These are phyloP conservation scores for Molothrus ater DNA, from an alignment of 2,797 vertebrate genomes.

Conservation along the genomic window DNA sequence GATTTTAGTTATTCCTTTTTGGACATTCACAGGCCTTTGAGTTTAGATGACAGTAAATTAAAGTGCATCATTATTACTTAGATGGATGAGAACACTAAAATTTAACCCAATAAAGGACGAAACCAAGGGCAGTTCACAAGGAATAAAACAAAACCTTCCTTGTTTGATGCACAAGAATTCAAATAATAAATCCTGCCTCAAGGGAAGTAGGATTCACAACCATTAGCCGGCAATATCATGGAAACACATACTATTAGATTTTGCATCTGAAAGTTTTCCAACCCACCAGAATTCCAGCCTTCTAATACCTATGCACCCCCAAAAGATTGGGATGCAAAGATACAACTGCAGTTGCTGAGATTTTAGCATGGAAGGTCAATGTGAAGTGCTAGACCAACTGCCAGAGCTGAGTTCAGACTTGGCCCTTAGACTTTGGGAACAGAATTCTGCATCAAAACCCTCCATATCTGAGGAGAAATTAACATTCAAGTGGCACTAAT, in stretches of 20 bases:
- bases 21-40: background rate
- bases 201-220: background rate
- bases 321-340: background rate
- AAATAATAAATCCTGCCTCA: conserved; percentile 14
- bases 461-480: background rate
- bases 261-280: background rate
- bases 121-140: conserved; percentile 27
- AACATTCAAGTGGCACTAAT: background rate
- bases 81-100: conserved; percentile 26
- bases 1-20: background rate
- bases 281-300: background rate
- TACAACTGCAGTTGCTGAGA: background rate
- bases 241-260: background rate
- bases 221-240: background rate
- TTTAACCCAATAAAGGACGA: conserved; percentile 28
- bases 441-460: background rate
- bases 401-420: fast-evolving
- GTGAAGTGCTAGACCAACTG: background rate
- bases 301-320: background rate
- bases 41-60: conserved; percentile 21
- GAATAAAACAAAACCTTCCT: background rate
- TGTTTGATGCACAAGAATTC: background rate
- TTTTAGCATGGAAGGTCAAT: background rate
- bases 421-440: background rate
- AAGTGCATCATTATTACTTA: background rate